Evolutionary conservation across 1,140 invertebrate species (phyloP).

Genomic region (Drosophila quadrilineata): DNA sequence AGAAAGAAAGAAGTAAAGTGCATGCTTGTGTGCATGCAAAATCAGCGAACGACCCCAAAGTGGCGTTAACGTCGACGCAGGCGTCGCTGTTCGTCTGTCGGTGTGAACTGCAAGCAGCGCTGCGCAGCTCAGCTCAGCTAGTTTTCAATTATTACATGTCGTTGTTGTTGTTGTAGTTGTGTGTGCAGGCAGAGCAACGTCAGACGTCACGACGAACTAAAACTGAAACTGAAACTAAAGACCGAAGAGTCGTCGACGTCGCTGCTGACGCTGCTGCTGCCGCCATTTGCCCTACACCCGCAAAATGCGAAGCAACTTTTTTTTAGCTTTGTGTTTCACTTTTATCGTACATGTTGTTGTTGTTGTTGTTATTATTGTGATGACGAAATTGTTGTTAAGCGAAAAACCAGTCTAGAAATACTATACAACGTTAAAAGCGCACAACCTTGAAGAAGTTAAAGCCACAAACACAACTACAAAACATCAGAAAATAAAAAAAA

Average conservation of each 20-base stretch:
- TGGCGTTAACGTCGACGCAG: neutral
- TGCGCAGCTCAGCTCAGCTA: conserved; percentile 17
- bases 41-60: conserved; percentile 39
- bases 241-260: neutral
- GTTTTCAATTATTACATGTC: conserved; percentile 49
- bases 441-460: conserved; percentile 74
- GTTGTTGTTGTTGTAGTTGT: conserved; percentile 5
- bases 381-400: conserved; percentile 72
- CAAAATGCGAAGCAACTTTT: conserved; percentile 17
- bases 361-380: conserved; percentile 41
- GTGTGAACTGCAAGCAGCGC: conserved; percentile 14
- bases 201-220: conserved; percentile 58
- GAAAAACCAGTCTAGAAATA: conserved; percentile 74
- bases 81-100: too few species aligned
- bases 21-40: conserved; percentile 42
- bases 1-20: conserved; percentile 15
- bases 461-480: conserved; percentile 43
- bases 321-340: conserved; percentile 29
- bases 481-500: conserved; percentile 5
- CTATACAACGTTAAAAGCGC: conserved; percentile 41
- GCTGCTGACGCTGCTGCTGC: neutral
- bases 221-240: conserved; percentile 17
- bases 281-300: conserved; percentile 20
- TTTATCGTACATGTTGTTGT: conserved; percentile 24
- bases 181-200: conserved; percentile 44